Evolutionary conservation across 2,113 vertebrate species (phyloP).

Genomic region (Pygoscelis adeliae): DNA sequence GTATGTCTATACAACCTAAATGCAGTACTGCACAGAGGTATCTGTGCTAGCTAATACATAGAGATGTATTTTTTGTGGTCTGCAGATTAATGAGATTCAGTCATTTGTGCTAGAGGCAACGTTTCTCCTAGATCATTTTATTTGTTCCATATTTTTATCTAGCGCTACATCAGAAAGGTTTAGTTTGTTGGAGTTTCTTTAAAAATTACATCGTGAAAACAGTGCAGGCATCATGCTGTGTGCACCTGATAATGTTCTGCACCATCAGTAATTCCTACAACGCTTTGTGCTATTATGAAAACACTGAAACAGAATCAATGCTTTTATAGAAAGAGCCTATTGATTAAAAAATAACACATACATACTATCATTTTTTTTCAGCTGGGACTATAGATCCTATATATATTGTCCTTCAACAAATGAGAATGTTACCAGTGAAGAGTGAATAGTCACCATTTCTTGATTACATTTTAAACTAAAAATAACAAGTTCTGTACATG

Average conservation of each 20-base stretch:
- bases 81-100: slow-evolving; percentile 37
- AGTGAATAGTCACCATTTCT: neutral
- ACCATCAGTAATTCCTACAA: slow-evolving; percentile 4
- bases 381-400: neutral
- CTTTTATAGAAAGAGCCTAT: neutral
- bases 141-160: slow-evolving; percentile 45
- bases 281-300: neutral
- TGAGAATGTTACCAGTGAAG: neutral
- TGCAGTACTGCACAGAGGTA: neutral
- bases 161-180: neutral
- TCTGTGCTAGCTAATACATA: neutral
- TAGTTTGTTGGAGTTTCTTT: slow-evolving; percentile 34
- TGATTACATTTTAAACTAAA: neutral
- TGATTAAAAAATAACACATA: neutral
- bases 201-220: neutral
- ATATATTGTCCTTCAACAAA: neutral
- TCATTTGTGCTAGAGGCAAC: slow-evolving; percentile 38
- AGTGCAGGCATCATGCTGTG: slow-evolving; percentile 7
- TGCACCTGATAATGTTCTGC: slow-evolving; percentile 21
- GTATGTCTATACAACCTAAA: neutral
- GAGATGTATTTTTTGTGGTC: neutral
- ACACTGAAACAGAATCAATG: neutral
- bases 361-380: neutral
- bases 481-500: neutral
- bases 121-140: slow-evolving; percentile 31